These are phyloP conservation scores for Plebejus anna DNA, from an alignment of 2,888 invertebrate species.

Conservation along the genomic window DNA sequence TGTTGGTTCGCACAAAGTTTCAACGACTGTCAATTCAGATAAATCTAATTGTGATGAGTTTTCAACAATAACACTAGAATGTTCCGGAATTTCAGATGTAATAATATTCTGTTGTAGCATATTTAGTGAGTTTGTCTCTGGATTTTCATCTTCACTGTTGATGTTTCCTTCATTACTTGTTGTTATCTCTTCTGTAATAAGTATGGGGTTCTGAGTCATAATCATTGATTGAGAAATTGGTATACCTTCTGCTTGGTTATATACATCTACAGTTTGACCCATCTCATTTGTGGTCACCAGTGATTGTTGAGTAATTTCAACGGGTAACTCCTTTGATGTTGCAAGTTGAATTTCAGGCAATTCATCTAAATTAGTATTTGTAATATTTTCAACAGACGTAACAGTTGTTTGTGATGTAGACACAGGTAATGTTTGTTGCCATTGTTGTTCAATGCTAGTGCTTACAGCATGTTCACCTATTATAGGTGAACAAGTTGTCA, in stretches of 20 bases:
- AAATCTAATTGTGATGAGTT: slow-evolving; percentile 9
- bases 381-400: slow-evolving; percentile 33
- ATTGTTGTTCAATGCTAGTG: slow-evolving; percentile 53
- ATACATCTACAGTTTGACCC: slow-evolving; percentile 19
- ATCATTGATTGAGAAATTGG: slow-evolving; percentile 24
- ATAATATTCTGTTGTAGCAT: slow-evolving; percentile 19
- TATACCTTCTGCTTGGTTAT: slow-evolving; percentile 14
- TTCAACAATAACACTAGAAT: slow-evolving; percentile 27
- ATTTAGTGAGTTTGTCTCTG: slow-evolving; percentile 3
- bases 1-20: slow-evolving; percentile 18
- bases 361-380: slow-evolving; percentile 32
- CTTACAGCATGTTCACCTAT: slow-evolving; percentile 63
- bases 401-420: slow-evolving; percentile 33
- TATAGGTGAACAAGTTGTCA: slow-evolving; percentile 68
- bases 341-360: slow-evolving; percentile 36
- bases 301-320: slow-evolving; percentile 28
- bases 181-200: slow-evolving; percentile 8
- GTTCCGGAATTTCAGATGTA: slow-evolving; percentile 24
- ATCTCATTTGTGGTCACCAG: slow-evolving; percentile 13
- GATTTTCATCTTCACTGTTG: slow-evolving; percentile 16
- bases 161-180: slow-evolving; percentile 10
- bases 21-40: slow-evolving; percentile 18
- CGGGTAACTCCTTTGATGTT: slow-evolving; percentile 30
- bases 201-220: background rate
- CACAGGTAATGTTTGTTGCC: slow-evolving; percentile 48